A percentile compares a stretch with the other conserved stretches of the same genome.
Evolutionary conservation across 2,888 invertebrate genomes (phyloP).

Genomic region (Embidobia sp.): DNA sequence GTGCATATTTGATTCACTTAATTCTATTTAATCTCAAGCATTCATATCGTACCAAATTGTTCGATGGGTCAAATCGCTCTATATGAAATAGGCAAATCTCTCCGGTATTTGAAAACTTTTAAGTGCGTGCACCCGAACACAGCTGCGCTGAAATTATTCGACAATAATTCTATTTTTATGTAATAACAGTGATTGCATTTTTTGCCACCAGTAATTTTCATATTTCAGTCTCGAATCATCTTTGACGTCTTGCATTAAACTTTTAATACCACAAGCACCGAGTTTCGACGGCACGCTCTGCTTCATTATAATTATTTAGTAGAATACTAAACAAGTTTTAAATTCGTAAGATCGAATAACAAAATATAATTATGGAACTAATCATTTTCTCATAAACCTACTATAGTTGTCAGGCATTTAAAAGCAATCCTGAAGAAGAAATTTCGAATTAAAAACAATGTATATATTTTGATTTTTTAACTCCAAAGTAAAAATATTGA

Average conservation of each 20-base stretch:
- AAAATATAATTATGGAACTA: slow-evolving; percentile 8
- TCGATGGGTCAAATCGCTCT: neutral
- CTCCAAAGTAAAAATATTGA: no score
- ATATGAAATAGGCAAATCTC: neutral
- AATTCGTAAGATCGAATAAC: slow-evolving; percentile 17
- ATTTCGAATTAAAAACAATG: no score
- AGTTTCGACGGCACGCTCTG: neutral
- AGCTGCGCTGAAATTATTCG: slow-evolving; percentile 1
- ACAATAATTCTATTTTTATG: slow-evolving; percentile 1
- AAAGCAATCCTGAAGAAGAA: no score
- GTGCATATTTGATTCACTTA: slow-evolving; percentile 2
- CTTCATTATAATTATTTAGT: slow-evolving; percentile 13
- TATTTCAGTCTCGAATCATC: neutral
- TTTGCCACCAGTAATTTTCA: neutral
- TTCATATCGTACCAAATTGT: slow-evolving; percentile 10
- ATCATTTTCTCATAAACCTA: slow-evolving; percentile 19
- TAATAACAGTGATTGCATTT: slow-evolving; percentile 5
- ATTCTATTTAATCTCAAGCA: slow-evolving; percentile 17
- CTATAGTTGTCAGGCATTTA: no score
- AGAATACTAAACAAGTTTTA: slow-evolving; percentile 11
- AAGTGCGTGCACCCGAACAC: neutral
- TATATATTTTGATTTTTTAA: no score
- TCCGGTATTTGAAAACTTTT: slow-evolving; percentile 10
- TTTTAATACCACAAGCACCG: slow-evolving; percentile 5
- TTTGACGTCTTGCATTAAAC: slow-evolving; percentile 1